phyloP scores from a whole-genome alignment of 2,113 vertebrate species.

The Steatornis caripensis region DNA sequence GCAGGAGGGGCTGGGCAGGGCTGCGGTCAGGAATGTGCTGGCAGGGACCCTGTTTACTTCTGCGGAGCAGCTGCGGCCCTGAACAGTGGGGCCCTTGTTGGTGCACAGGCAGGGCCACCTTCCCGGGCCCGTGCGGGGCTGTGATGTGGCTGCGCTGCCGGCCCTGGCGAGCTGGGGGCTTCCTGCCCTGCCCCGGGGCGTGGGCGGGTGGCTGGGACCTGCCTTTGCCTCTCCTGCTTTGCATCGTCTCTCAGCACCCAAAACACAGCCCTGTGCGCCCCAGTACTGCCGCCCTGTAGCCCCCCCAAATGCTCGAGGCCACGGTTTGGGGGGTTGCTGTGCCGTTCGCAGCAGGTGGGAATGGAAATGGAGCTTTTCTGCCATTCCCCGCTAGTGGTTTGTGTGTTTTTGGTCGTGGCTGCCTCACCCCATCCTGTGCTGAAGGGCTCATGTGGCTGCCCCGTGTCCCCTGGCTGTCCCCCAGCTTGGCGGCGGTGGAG shows the following conservation, averaged over 20 bases:
- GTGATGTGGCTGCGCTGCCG: neutral
- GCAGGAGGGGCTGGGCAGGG: neutral
- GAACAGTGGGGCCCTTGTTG: slow-evolving; percentile 42
- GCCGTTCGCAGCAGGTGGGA: neutral
- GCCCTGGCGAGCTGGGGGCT: neutral
- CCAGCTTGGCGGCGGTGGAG: neutral
- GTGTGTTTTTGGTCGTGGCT: neutral
- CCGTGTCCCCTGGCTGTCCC: slow-evolving; percentile 38
- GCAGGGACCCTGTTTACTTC: slow-evolving; percentile 44
- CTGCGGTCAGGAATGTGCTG: slow-evolving; percentile 50
- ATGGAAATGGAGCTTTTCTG: neutral
- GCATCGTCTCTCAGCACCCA: neutral
- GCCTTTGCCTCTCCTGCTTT: neutral
- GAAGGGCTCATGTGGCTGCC: neutral
- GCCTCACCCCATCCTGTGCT: neutral
- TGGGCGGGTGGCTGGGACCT: neutral
- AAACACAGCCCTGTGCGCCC: neutral
- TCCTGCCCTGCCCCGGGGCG: neutral
- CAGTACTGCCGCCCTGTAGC: neutral
- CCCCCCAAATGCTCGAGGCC: neutral
- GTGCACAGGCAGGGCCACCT: neutral
- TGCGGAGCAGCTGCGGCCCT: neutral
- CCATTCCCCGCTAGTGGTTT: neutral
- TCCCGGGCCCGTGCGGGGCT: neutral
- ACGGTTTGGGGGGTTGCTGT: rapidly evolving